Evolutionary conservation across 2,888 invertebrate species (phyloP).

Genomic region (Melieria picta): DNA sequence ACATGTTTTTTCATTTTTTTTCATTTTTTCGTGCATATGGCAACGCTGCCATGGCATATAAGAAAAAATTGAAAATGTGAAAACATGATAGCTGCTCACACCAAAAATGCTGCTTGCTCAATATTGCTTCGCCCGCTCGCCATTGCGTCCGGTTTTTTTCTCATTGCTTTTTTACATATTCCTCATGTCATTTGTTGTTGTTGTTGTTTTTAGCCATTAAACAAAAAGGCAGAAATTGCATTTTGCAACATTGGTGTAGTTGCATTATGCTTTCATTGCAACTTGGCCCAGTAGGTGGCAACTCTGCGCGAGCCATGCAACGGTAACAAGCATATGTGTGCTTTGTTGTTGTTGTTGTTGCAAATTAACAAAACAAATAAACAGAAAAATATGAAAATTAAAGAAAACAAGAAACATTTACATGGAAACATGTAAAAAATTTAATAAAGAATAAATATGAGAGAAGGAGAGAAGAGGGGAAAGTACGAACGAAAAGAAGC

Average conservation of each 20-base stretch:
- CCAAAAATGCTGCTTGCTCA: background rate
- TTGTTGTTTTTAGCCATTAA: slow-evolving; percentile 10
- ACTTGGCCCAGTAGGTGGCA: background rate
- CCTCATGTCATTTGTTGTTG: background rate
- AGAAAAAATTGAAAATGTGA: background rate
- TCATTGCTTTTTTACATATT: slow-evolving; percentile 14
- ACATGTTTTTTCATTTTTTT: background rate
- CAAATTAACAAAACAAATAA: background rate
- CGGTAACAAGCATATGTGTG: background rate
- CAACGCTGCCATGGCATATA: background rate
- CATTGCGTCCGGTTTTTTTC: background rate
- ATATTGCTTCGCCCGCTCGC: background rate
- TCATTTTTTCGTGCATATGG: background rate
- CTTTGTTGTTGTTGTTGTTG: background rate
- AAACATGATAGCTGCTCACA: background rate
- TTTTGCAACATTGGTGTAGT: slow-evolving; percentile 22
- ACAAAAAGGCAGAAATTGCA: slow-evolving; percentile 29
- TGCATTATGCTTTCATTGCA: slow-evolving; percentile 15
- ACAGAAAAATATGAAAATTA: background rate
- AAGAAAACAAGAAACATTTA: background rate
- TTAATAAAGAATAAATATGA: background rate
- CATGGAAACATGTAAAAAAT: background rate
- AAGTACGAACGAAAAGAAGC: too few relatives aligned
- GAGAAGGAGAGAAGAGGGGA: background rate
- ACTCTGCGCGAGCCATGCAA: background rate